A percentile compares a stretch with the other conserved stretches of the same genome.
Evolutionary conservation across 2,113 vertebrate species (phyloP).

Genomic region (Pogona vitticeps): DNA sequence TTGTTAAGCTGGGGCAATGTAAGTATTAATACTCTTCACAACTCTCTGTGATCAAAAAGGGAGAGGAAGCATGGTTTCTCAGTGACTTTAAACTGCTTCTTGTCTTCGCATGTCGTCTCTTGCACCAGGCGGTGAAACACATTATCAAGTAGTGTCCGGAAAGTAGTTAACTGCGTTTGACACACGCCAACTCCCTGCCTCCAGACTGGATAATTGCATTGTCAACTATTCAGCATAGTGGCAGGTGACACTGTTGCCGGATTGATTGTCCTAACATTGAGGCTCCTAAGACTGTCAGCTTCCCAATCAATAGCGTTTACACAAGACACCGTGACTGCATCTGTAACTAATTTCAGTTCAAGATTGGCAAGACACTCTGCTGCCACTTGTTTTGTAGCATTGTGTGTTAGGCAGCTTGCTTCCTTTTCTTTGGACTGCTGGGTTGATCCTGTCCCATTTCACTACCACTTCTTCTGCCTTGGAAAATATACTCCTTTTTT

Average conservation of each 20-base stretch:
- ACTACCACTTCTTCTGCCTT: background rate
- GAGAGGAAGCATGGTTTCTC: conserved; percentile 70
- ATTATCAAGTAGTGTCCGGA: conserved; percentile 79
- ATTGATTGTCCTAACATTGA: conserved; percentile 79
- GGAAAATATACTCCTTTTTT: conserved; percentile 32
- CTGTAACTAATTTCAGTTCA: conserved; percentile 87
- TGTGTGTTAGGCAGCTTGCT: conserved; percentile 47
- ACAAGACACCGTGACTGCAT: conserved; percentile 84
- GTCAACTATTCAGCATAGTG: conserved; percentile 87
- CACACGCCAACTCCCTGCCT: conserved; percentile 88
- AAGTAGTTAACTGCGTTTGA: conserved; percentile 86
- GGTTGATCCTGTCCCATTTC: conserved; percentile 50
- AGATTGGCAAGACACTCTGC: conserved; percentile 69
- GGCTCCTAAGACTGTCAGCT: conserved; percentile 83
- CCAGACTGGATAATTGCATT: conserved; percentile 90
- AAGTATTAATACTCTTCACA: conserved; percentile 34
- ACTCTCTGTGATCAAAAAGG: conserved; percentile 17
- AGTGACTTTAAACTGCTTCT: conserved; percentile 73
- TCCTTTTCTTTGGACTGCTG: conserved; percentile 28
- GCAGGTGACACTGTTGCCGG: conserved; percentile 85
- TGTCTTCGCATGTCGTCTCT: conserved; percentile 73
- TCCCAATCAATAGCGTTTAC: conserved; percentile 86
- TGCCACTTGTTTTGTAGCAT: conserved; percentile 48
- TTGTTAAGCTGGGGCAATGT: conserved; percentile 72
- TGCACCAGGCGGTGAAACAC: conserved; percentile 70